Evolutionary conservation across 1,140 invertebrate genomes (phyloP).

Genomic region (Fopius arisanus): DNA sequence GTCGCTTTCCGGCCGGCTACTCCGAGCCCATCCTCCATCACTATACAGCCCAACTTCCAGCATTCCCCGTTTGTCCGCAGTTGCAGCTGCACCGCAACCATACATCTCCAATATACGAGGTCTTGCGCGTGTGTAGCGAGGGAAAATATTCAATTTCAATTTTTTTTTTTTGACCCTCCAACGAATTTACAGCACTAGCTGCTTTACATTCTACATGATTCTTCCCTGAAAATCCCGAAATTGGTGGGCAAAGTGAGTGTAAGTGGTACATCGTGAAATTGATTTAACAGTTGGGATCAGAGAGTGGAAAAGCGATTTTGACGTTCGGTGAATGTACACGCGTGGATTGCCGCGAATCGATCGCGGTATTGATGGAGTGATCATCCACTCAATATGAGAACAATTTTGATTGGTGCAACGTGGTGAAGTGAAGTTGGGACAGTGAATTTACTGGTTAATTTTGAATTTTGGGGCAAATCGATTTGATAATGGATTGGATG

Average conservation of each 20-base stretch:
- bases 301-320: neutral
- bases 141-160: neutral
- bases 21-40: slow-evolving; percentile 47
- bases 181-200: too few relatives aligned
- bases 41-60: slow-evolving; percentile 49
- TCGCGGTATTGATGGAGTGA: neutral
- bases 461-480: neutral
- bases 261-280: neutral
- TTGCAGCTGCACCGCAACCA: slow-evolving; percentile 54
- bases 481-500: slow-evolving; percentile 52
- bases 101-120: slow-evolving; percentile 37
- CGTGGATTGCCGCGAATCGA: neutral
- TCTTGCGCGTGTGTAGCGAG: slow-evolving; percentile 17
- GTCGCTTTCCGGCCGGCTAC: slow-evolving; percentile 52
- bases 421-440: neutral
- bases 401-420: neutral
- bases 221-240: too few relatives aligned
- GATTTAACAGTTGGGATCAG: neutral
- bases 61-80: slow-evolving; percentile 57
- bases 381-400: too few relatives aligned
- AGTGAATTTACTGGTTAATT: slow-evolving; percentile 1
- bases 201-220: too few relatives aligned
- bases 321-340: neutral
- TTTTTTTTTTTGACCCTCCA: too few relatives aligned
- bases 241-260: neutral